These are phyloP conservation scores for Odocoileus virginianus DNA, from an alignment of 2,113 vertebrate genomes.

Conservation along the genomic window DNA sequence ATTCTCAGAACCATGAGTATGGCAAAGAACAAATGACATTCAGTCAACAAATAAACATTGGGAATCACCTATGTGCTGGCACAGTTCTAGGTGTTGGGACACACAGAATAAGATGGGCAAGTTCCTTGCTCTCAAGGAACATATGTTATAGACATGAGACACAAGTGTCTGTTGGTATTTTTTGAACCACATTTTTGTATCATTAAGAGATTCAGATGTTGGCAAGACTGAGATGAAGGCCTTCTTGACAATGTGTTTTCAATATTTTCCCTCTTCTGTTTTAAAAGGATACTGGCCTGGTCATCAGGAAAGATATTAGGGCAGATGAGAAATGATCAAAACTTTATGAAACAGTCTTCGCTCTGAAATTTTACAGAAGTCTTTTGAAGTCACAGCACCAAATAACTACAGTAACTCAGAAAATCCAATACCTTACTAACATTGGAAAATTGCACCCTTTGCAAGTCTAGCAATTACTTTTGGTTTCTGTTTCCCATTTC, in stretches of 20 bases:
- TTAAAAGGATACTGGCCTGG: neutral
- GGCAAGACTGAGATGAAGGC: neutral
- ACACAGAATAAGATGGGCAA: neutral
- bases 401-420: conserved; percentile 17
- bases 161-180: neutral
- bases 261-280: neutral
- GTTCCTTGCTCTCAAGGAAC: neutral
- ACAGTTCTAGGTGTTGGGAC: neutral
- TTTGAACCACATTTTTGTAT: neutral
- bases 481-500: neutral
- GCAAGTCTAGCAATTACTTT: neutral
- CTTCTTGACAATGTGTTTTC: neutral
- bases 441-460: neutral
- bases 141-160: neutral
- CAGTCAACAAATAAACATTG: neutral
- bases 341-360: conserved; percentile 12
- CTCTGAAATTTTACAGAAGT: neutral
- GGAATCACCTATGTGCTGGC: neutral
- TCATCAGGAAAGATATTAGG: neutral
- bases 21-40: neutral
- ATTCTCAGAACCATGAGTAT: neutral
- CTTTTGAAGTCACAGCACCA: neutral
- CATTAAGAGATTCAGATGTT: neutral
- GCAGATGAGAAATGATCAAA: neutral
- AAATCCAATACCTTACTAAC: neutral